Conservation (phyloP, 1,140 invertebrate genomes). For the Colletes gigas region DNA sequence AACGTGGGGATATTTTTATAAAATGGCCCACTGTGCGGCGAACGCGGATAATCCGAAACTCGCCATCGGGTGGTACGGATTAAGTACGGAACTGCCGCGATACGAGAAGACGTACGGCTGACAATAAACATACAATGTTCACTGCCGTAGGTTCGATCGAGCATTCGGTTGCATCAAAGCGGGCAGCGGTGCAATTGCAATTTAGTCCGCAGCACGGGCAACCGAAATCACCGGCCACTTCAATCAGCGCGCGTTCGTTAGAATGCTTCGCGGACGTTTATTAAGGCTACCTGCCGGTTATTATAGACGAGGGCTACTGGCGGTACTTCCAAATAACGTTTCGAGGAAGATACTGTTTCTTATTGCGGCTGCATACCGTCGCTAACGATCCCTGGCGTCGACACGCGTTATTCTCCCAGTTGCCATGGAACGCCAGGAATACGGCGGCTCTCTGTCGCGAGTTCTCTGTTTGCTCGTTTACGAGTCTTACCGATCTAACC, state of each 20-base stretch:
- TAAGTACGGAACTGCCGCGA: too few species aligned
- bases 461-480: neutral
- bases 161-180: too few species aligned
- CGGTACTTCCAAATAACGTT: slow-evolving; percentile 15
- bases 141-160: too few species aligned
- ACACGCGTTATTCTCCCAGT: slow-evolving; percentile 44
- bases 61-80: too few species aligned
- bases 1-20: too few species aligned
- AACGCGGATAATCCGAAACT: too few species aligned
- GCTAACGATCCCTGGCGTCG: slow-evolving; percentile 47
- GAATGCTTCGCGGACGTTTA: slow-evolving; percentile 1
- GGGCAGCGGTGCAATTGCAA: too few species aligned
- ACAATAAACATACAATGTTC: too few species aligned
- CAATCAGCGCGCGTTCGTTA: slow-evolving; percentile 6
- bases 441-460: neutral
- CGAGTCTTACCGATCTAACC: neutral
- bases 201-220: neutral
- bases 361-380: slow-evolving; percentile 48
- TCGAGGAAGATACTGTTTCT: slow-evolving; percentile 46
- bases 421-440: slow-evolving; percentile 24
- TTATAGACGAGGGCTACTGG: slow-evolving; percentile 18
- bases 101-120: too few species aligned
- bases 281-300: slow-evolving; percentile 38
- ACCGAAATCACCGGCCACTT: neutral
- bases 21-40: too few species aligned